phyloP scores from a whole-genome alignment of 2,113 vertebrate genomes.

The Sceloporus undulatus region DNA sequence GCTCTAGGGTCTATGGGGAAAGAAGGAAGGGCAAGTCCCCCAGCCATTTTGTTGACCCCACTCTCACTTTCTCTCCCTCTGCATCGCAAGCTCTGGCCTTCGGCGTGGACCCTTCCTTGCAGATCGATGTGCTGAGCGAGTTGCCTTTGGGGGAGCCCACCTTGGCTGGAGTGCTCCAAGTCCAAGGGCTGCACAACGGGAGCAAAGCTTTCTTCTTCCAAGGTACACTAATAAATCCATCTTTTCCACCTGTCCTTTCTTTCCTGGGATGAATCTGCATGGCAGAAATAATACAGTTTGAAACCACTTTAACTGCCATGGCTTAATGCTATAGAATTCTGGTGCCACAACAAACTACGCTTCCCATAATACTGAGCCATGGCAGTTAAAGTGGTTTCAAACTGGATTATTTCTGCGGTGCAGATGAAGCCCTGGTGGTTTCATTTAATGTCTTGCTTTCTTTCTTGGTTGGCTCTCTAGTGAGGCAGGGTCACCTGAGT shows the following conservation, averaged over 20 bases:
- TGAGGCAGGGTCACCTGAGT: not conserved
- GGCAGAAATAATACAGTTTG: too few species aligned
- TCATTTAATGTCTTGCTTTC: too few species aligned
- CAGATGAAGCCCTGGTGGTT: too few species aligned
- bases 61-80: slow-evolving; percentile 25
- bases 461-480: not conserved
- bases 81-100: slow-evolving; percentile 86
- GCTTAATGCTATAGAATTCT: too few species aligned
- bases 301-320: too few species aligned
- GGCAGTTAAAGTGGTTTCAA: too few species aligned
- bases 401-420: too few species aligned
- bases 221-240: slow-evolving; percentile 77
- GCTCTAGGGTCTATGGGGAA: not conserved
- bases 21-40: not conserved
- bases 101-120: slow-evolving; percentile 93
- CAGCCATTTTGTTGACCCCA: not conserved
- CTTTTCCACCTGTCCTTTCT: too few species aligned
- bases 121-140: slow-evolving; percentile 91
- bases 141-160: slow-evolving; percentile 84
- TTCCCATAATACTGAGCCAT: too few species aligned
- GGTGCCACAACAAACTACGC: too few species aligned
- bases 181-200: slow-evolving; percentile 94
- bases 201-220: slow-evolving; percentile 95
- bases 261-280: too few species aligned
- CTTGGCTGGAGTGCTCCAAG: slow-evolving; percentile 90